Percentiles rank a stretch among this genome's conserved stretches.
Conservation (phyloP, 2,797 vertebrate genomes). For the Danio choprae region DNA sequence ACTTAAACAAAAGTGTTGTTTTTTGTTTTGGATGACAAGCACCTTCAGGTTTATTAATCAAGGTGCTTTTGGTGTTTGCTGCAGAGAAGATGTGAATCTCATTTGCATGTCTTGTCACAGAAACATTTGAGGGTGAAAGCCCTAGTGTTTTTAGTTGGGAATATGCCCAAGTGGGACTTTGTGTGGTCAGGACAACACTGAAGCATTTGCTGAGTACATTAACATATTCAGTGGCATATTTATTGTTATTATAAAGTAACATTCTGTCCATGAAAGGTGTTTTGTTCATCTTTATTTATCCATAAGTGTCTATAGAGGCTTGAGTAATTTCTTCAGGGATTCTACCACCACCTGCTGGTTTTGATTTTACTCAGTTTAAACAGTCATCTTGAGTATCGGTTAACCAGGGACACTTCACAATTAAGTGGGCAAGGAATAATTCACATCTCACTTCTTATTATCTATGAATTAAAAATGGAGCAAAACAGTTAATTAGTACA, state of each 20-base stretch:
- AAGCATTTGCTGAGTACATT: not conserved
- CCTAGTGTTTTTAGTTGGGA: not conserved
- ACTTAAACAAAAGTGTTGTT: too few relatives aligned
- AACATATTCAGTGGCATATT: not conserved
- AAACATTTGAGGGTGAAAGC: not conserved
- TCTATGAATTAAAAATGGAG: too few relatives aligned
- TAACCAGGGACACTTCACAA: too few relatives aligned
- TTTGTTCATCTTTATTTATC: not conserved
- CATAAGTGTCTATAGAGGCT: not conserved
- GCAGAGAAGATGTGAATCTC: not conserved
- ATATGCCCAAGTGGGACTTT: not conserved
- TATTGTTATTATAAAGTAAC: not conserved
- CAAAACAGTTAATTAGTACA: too few relatives aligned
- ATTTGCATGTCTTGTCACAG: not conserved
- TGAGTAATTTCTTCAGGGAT: not conserved
- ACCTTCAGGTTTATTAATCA: not conserved
- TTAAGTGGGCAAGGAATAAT: too few relatives aligned
- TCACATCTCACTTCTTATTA: too few relatives aligned
- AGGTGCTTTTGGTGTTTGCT: not conserved
- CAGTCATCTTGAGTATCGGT: not conserved
- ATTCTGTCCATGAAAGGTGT: not conserved
- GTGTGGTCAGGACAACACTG: not conserved
- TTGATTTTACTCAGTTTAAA: not conserved
- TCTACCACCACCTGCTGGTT: slow-evolving; percentile 5
- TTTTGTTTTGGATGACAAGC: not conserved